Evolutionary conservation across 1,140 invertebrate species (phyloP).

Genomic region (Papilio machaon): DNA sequence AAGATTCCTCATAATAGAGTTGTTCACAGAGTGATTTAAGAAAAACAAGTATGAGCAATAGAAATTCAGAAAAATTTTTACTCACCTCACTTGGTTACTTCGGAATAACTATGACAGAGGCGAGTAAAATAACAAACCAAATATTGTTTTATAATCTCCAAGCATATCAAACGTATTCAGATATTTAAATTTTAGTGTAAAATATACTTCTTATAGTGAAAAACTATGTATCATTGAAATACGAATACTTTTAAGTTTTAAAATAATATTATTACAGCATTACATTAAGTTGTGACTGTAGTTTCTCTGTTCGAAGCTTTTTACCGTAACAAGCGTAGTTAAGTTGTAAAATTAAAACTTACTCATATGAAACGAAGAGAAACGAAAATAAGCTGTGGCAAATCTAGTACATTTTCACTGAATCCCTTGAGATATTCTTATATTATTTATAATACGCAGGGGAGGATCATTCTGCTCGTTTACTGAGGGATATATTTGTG

Average conservation of each 20-base stretch:
- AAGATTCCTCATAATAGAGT: conserved; percentile 79
- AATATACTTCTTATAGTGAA: conserved; percentile 3
- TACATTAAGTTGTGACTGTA: conserved; percentile 14
- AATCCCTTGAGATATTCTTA: conserved; percentile 71
- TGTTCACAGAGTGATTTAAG: conserved; percentile 79
- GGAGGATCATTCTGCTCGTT: conserved; percentile 79
- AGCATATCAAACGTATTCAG: conserved; percentile 44
- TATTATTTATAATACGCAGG: conserved; percentile 79
- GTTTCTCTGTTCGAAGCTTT: conserved; percentile 11
- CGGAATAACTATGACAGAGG: conserved; percentile 31
- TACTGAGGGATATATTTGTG: conserved; percentile 76
- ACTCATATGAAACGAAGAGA: conserved; percentile 55
- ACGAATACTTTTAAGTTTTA: neutral
- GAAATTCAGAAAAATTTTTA: conserved; percentile 63
- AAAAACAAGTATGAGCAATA: conserved; percentile 73
- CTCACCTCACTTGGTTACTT: conserved; percentile 42
- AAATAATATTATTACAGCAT: neutral
- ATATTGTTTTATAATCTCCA: conserved; percentile 61
- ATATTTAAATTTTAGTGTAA: conserved; percentile 41
- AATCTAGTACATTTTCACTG: conserved; percentile 74
- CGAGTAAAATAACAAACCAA: conserved; percentile 48
- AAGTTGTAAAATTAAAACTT: conserved; percentile 46
- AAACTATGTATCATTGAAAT: neutral
- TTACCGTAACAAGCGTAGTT: neutral
- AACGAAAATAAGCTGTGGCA: conserved; percentile 62